Evolutionary conservation across 1,140 invertebrate genomes (phyloP).

Genomic region (Euwallacea similis): DNA sequence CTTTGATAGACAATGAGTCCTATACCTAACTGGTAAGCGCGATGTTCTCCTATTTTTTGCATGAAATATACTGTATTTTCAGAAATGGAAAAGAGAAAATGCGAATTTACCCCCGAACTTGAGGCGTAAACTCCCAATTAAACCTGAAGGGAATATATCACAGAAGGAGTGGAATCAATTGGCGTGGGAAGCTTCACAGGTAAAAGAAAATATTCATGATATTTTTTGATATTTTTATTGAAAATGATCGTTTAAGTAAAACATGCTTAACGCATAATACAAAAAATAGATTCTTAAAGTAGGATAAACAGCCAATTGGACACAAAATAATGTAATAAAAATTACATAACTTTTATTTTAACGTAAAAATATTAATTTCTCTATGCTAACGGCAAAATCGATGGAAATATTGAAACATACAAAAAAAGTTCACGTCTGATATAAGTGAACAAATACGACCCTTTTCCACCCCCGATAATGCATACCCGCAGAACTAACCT

Average conservation of each 20-base stretch:
- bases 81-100: constrained; percentile 75
- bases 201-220: constrained; percentile 31
- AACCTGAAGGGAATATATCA: constrained; percentile 58
- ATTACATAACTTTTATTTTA: no score
- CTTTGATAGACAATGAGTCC: no score
- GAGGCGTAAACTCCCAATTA: constrained; percentile 60
- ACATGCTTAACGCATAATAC: no score
- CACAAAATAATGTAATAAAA: no score
- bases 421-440: no score
- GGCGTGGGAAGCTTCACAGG: constrained; percentile 63
- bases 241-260: background rate
- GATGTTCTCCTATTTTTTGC: no score
- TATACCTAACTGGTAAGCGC: no score
- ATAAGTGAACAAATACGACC: background rate
- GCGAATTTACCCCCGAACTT: constrained; percentile 61
- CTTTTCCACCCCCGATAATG: background rate
- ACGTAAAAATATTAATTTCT: no score
- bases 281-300: no score
- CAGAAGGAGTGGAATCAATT: constrained; percentile 59
- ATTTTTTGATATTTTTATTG: background rate
- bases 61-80: constrained; percentile 27
- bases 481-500: constrained; percentile 18
- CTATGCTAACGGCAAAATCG: no score
- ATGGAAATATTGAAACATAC: no score
- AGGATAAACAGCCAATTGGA: no score